These are phyloP conservation scores for Frankliniella intonsa DNA, from an alignment of 2,888 invertebrate genomes.

Conservation along the genomic window DNA sequence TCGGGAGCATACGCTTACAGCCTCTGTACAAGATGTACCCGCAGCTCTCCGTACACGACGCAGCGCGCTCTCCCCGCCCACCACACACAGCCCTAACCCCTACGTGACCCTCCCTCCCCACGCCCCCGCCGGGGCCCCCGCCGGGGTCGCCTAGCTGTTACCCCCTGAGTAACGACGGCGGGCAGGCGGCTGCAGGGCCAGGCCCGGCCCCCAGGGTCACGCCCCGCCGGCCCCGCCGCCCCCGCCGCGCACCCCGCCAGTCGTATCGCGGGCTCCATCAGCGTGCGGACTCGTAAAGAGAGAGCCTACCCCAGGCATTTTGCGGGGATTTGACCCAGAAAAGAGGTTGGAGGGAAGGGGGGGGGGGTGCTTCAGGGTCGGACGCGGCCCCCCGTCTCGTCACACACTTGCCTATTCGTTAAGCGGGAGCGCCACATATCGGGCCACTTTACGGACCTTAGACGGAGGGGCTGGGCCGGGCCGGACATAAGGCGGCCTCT, in stretches of 20 bases:
- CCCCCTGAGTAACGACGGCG: neutral
- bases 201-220: neutral
- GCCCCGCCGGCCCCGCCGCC: neutral
- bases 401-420: too few species aligned
- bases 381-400: too few species aligned
- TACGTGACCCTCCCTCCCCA: neutral
- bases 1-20: too few species aligned
- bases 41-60: neutral
- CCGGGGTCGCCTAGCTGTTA: neutral
- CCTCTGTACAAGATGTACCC: too few species aligned
- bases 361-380: neutral
- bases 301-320: neutral
- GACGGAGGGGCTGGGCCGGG: too few species aligned
- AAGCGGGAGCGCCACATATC: too few species aligned
- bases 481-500: too few species aligned
- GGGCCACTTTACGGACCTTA: too few species aligned
- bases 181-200: neutral
- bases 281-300: neutral
- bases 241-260: too few species aligned
- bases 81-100: neutral
- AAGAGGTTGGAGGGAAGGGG: neutral
- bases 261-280: constrained; percentile 13
- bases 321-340: neutral
- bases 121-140: neutral
- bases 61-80: too few species aligned